A percentile compares a stretch with the other conserved stretches of the same genome.
phyloP scores from a whole-genome alignment of 2,888 invertebrate species.

The Lasioglossum villosulum region DNA sequence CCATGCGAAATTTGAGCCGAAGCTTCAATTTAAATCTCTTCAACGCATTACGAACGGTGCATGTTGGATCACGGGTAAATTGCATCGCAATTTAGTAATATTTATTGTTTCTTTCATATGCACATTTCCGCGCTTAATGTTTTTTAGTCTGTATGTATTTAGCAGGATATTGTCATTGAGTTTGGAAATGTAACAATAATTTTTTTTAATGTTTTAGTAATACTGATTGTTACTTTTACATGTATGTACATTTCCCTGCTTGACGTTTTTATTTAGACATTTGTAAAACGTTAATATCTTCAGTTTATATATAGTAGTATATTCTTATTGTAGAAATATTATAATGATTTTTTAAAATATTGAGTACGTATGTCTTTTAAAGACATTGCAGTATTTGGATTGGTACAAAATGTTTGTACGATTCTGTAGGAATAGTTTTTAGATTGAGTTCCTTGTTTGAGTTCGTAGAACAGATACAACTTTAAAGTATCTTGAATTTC shows the following conservation, averaged over 20 bases:
- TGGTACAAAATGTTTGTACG: not conserved
- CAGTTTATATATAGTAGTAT: too few relatives aligned
- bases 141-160: too few relatives aligned
- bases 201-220: not conserved
- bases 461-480: too few relatives aligned
- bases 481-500: too few relatives aligned
- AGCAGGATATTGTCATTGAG: too few relatives aligned
- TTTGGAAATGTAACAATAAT: too few relatives aligned
- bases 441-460: too few relatives aligned
- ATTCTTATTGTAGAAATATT: not conserved
- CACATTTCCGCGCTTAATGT: not conserved
- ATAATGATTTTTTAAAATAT: not conserved
- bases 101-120: not conserved
- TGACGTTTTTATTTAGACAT: too few relatives aligned
- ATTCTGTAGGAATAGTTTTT: too few relatives aligned
- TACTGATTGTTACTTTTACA: not conserved
- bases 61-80: not conserved
- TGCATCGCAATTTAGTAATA: conserved; percentile 1
- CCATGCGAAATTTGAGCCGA: too few relatives aligned
- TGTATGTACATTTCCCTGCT: not conserved
- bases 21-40: not conserved
- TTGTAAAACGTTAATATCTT: too few relatives aligned
- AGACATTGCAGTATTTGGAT: not conserved
- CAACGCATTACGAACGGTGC: not conserved
- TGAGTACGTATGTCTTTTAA: not conserved